A percentile compares a stretch with the other conserved stretches of the same genome.
Conservation (phyloP, 2,797 vertebrate species). For the Fundulus diaphanus region DNA sequence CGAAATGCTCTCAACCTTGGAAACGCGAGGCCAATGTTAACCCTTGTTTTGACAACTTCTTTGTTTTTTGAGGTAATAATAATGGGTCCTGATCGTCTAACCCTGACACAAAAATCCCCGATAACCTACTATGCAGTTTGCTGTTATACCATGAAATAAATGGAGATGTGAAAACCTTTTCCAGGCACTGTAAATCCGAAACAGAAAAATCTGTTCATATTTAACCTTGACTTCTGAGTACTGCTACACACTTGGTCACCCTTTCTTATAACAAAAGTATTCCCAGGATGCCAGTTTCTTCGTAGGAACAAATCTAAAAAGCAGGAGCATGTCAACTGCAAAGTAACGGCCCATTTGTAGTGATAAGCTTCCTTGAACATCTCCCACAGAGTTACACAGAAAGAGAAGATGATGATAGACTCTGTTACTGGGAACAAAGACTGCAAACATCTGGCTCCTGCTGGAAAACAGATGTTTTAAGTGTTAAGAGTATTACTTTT, state of each 20-base stretch:
- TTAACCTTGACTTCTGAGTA: background rate
- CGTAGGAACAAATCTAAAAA: no score
- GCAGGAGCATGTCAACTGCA: background rate
- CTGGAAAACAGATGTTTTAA: background rate
- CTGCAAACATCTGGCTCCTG: background rate
- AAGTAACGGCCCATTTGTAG: background rate
- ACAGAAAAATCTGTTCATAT: no score
- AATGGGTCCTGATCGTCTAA: no score
- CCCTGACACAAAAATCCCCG: background rate
- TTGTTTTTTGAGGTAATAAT: no score
- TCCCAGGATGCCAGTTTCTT: background rate
- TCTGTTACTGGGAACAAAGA: background rate
- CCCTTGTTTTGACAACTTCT: no score
- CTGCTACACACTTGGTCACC: background rate
- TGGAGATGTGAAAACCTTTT: background rate
- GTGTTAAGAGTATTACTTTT: background rate
- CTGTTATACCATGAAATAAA: background rate
- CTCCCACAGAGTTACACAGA: background rate
- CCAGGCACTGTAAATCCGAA: background rate
- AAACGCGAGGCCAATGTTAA: no score
- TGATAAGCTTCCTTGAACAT: background rate
- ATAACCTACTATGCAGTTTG: background rate
- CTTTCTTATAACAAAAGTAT: background rate
- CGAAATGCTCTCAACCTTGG: no score
- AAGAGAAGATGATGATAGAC: background rate